Evolutionary conservation across 2,888 invertebrate genomes (phyloP).

Genomic region (Ormyrus nitidulus): DNA sequence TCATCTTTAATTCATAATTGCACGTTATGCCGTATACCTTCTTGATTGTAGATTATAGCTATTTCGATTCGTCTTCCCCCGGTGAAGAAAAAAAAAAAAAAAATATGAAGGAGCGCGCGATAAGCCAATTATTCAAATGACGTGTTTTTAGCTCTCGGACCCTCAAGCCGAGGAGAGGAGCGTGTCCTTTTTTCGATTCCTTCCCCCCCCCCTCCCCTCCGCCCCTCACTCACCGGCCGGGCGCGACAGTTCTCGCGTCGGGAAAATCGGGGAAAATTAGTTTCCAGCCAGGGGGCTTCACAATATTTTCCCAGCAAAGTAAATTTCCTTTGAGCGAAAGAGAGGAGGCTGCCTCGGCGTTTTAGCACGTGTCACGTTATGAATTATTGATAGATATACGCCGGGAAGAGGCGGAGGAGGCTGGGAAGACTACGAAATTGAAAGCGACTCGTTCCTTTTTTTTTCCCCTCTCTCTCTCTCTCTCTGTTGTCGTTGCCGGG

Average conservation of each 20-base stretch:
- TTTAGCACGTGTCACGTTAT: conserved; percentile 26
- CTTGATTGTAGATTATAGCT: conserved; percentile 73
- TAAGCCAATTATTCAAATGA: too few species aligned
- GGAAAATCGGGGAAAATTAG: too few species aligned
- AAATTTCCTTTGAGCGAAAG: too few species aligned
- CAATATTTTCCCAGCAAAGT: not conserved
- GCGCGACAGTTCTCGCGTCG: not conserved
- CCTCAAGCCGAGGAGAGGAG: too few species aligned
- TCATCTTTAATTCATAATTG: conserved; percentile 69
- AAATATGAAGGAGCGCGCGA: too few species aligned
- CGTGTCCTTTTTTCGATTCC: too few species aligned
- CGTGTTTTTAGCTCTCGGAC: too few species aligned
- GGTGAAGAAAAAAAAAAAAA: too few species aligned
- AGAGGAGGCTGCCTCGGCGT: not conserved
- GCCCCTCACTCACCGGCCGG: not conserved
- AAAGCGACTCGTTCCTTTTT: conserved; percentile 4
- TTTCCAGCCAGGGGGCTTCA: not conserved
- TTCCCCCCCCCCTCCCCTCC: too few species aligned
- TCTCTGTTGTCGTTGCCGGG: conserved; percentile 4
- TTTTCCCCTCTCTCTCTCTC: not conserved
- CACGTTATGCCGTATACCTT: conserved; percentile 60
- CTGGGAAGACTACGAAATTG: conserved; percentile 13
- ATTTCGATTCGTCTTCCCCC: conserved; percentile 59
- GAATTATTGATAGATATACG: conserved; percentile 40
- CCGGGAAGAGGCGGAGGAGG: not conserved